Conservation (phyloP, 2,113 vertebrate species). For the Plectropomus leopardus region DNA sequence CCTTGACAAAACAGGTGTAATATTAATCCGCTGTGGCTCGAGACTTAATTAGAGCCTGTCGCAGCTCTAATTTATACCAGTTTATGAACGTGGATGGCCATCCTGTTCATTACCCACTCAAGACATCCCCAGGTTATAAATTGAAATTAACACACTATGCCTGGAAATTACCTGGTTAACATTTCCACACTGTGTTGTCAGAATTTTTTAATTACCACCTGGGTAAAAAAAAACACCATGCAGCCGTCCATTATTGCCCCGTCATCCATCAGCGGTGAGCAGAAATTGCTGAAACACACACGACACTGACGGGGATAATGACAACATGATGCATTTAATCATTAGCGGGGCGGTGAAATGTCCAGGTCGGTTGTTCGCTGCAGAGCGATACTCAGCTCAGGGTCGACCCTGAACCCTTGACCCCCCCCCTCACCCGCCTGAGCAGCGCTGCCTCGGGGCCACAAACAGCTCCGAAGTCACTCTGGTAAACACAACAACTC, state of each 20-base stretch:
- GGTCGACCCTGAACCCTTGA: constrained; percentile 54
- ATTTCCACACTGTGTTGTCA: constrained; percentile 26
- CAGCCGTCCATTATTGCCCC: not conserved
- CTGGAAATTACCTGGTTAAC: constrained; percentile 34
- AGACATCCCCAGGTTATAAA: constrained; percentile 38
- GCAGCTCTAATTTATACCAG: not conserved
- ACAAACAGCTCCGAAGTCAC: constrained; percentile 56
- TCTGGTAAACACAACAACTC: constrained; percentile 51
- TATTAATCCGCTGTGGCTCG: constrained; percentile 31
- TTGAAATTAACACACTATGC: constrained; percentile 39
- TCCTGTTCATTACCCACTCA: constrained; percentile 57
- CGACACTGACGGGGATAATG: not conserved
- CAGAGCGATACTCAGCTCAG: not conserved
- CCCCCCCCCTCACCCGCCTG: constrained; percentile 16
- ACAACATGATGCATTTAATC: constrained; percentile 22
- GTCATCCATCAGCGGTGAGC: constrained; percentile 19
- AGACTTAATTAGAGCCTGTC: not conserved
- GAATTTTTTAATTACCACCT: constrained; percentile 34
- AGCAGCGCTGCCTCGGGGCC: constrained; percentile 27
- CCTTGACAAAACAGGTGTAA: constrained; percentile 47
- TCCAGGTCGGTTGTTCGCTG: not conserved
- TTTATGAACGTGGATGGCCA: constrained; percentile 51
- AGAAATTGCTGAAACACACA: not conserved
- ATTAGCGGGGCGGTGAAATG: not conserved
- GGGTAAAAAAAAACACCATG: not conserved